A percentile compares a stretch with the other conserved stretches of the same genome.
phyloP scores from a whole-genome alignment of 2,113 vertebrate genomes.

The Balaeniceps rex region DNA sequence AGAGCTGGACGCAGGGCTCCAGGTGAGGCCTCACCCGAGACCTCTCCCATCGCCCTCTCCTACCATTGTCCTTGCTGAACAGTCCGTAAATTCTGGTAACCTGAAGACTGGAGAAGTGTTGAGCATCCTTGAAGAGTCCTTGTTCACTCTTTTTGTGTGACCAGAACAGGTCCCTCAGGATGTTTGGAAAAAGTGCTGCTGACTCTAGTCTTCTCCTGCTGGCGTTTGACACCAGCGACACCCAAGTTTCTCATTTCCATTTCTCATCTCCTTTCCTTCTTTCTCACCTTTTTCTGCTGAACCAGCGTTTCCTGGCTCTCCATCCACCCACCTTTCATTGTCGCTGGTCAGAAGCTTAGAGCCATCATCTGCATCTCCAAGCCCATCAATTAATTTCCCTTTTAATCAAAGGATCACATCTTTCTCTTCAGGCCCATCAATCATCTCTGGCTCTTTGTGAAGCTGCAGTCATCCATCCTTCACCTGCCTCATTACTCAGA shows the following conservation, averaged over 20 bases:
- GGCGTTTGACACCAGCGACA: background rate
- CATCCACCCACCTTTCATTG: background rate
- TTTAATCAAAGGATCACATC: background rate
- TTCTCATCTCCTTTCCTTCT: too few species aligned
- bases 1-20: too few species aligned
- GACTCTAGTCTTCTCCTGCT: background rate
- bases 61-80: background rate
- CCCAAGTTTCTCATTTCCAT: background rate
- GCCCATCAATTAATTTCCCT: slow-evolving; percentile 25
- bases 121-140: background rate
- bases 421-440: background rate
- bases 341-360: background rate
- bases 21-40: too few species aligned
- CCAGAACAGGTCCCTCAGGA: background rate
- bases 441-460: background rate
- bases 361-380: background rate
- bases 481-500: background rate
- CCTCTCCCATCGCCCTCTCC: background rate
- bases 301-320: background rate
- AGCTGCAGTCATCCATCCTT: slow-evolving; percentile 10
- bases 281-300: background rate
- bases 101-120: background rate
- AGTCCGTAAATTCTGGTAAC: background rate
- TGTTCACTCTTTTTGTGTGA: background rate
- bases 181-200: background rate